Conservation (phyloP, 2,888 invertebrate genomes). For the Coecobrya sp. region DNA sequence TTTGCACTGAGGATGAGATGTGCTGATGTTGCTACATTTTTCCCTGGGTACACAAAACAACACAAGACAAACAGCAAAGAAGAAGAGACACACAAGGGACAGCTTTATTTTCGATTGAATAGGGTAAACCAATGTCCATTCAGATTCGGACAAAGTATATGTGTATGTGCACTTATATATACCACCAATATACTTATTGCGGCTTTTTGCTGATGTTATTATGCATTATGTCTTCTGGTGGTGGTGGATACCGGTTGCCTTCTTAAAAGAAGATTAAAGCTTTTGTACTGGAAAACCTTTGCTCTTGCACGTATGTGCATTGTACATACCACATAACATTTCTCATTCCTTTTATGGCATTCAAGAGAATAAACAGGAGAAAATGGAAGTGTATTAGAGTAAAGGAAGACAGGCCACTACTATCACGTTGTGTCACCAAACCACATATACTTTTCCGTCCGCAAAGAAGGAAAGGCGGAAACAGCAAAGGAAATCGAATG, state of each 20-base stretch:
- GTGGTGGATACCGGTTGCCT: not conserved
- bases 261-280: slow-evolving; percentile 6
- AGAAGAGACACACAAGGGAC: slow-evolving; percentile 3
- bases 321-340: not conserved
- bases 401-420: not conserved
- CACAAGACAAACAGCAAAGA: not conserved
- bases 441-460: not conserved
- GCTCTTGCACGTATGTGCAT: not conserved
- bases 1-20: not conserved
- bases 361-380: not conserved
- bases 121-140: slow-evolving; percentile 29
- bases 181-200: not conserved
- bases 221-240: not conserved
- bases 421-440: not conserved
- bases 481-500: slow-evolving; percentile 60
- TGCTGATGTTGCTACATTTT: not conserved
- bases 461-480: slow-evolving; percentile 18
- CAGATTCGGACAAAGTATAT: not conserved
- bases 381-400: not conserved
- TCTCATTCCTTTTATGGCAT: slow-evolving; percentile 16
- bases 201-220: not conserved
- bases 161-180: no score
- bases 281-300: slow-evolving; percentile 22
- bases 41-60: not conserved
- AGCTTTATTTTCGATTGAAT: slow-evolving; percentile 22